phyloP scores from a whole-genome alignment of 2,888 invertebrate genomes.

The Cotesia congregata region DNA sequence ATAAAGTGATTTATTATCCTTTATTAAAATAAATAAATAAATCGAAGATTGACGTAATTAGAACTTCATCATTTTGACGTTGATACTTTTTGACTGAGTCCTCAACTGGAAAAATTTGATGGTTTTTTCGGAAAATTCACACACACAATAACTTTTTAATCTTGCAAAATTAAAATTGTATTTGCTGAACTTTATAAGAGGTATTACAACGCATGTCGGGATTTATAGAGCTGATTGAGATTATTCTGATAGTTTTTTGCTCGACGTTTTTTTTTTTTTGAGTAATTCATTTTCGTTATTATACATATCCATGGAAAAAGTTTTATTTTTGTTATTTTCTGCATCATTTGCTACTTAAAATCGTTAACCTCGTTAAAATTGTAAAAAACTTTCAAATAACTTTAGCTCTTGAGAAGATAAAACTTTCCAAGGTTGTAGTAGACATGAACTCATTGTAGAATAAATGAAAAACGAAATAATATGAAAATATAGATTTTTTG shows the following conservation, averaged over 20 bases:
- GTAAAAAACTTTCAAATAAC: background rate
- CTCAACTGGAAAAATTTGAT: too few species aligned
- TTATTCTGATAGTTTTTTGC: too few species aligned
- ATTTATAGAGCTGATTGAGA: too few species aligned
- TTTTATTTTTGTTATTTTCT: background rate
- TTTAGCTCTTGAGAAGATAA: background rate
- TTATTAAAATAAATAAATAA: background rate
- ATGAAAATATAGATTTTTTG: background rate
- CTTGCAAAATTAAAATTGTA: too few species aligned
- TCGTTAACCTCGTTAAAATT: slow-evolving; percentile 6
- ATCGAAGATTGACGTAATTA: background rate
- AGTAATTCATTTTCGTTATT: background rate
- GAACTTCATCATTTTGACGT: background rate
- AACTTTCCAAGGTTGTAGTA: background rate
- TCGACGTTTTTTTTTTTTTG: background rate
- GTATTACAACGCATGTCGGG: too few species aligned
- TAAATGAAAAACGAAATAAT: background rate
- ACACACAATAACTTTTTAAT: too few species aligned
- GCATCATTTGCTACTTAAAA: slow-evolving; percentile 1
- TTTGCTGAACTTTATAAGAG: too few species aligned
- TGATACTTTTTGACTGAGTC: too few species aligned
- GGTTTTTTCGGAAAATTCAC: too few species aligned
- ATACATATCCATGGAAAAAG: background rate
- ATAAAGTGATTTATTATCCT: slow-evolving; percentile 31
- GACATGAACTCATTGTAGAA: background rate